These are phyloP conservation scores for Neomonachus schauinslandi DNA, from an alignment of 2,113 vertebrate genomes.

Conservation along the genomic window DNA sequence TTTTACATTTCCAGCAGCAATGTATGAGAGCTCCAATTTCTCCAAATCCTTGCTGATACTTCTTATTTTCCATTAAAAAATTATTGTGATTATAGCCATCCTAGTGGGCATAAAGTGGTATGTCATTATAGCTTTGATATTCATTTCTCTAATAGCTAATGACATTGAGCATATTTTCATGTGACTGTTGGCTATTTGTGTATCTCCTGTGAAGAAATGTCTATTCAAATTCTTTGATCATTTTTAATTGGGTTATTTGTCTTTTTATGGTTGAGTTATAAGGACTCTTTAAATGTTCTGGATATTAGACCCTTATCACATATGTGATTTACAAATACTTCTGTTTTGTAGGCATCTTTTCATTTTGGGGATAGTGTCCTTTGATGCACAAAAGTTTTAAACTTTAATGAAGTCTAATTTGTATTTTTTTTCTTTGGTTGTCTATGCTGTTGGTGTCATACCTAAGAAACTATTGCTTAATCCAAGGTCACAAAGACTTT, in stretches of 20 bases:
- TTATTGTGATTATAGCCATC: not conserved
- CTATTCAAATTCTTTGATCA: not conserved
- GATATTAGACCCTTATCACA: not conserved
- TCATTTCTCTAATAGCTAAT: not conserved
- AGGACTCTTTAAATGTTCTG: not conserved
- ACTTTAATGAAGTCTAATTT: not conserved
- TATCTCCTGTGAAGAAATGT: not conserved
- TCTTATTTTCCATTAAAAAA: conserved; percentile 14
- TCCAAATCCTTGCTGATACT: not conserved
- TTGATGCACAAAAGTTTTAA: not conserved
- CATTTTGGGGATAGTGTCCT: not conserved
- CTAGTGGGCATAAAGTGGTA: not conserved
- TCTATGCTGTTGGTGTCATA: not conserved
- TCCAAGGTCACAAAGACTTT: not conserved
- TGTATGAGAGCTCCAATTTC: not conserved
- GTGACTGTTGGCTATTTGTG: not conserved
- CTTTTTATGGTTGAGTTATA: conserved; percentile 7
- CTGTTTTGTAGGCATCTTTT: not conserved
- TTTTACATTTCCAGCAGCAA: not conserved
- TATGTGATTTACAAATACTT: not conserved
- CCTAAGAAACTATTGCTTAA: not conserved
- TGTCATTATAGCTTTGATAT: not conserved
- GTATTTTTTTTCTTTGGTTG: not conserved
- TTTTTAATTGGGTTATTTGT: not conserved
- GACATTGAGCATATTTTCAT: not conserved